These are phyloP conservation scores for Pseudorhombus dupliciocellatus DNA, from an alignment of 2,113 vertebrate genomes.

Conservation along the genomic window DNA sequence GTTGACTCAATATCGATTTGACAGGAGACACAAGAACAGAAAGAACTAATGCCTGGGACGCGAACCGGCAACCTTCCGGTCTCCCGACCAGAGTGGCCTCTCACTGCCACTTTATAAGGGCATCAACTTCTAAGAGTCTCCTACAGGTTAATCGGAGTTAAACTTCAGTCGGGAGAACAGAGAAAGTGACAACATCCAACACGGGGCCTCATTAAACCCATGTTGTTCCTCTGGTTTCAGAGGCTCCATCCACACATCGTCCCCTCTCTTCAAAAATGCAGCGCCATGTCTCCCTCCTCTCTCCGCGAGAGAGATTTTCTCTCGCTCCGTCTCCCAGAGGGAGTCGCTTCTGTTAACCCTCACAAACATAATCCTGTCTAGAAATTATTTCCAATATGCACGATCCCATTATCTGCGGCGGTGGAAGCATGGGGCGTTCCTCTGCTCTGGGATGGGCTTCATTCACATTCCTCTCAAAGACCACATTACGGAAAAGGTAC, in stretches of 20 bases:
- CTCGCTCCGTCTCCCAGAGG: neutral
- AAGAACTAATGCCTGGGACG: too few species aligned
- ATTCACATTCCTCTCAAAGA: neutral
- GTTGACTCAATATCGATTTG: too few species aligned
- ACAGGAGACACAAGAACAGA: too few species aligned
- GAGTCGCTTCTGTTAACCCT: neutral
- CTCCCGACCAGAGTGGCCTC: too few species aligned
- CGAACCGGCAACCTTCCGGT: too few species aligned
- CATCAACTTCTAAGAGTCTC: too few species aligned
- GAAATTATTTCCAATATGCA: constrained; percentile 4
- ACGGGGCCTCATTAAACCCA: neutral
- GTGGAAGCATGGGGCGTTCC: neutral
- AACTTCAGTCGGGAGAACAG: too few species aligned
- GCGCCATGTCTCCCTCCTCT: neutral
- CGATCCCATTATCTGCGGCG: neutral
- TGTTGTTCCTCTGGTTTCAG: neutral
- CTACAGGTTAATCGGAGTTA: too few species aligned
- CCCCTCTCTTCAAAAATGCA: neutral
- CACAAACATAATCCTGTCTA: neutral
- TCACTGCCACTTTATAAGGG: too few species aligned
- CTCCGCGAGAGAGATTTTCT: neutral
- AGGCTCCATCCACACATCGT: neutral
- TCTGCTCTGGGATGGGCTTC: neutral
- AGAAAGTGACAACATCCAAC: neutral
- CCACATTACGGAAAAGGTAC: neutral